These are phyloP conservation scores for Halocynthia aurantium DNA, from an alignment of 23 tunicate genomes.

Conservation along the genomic window DNA sequence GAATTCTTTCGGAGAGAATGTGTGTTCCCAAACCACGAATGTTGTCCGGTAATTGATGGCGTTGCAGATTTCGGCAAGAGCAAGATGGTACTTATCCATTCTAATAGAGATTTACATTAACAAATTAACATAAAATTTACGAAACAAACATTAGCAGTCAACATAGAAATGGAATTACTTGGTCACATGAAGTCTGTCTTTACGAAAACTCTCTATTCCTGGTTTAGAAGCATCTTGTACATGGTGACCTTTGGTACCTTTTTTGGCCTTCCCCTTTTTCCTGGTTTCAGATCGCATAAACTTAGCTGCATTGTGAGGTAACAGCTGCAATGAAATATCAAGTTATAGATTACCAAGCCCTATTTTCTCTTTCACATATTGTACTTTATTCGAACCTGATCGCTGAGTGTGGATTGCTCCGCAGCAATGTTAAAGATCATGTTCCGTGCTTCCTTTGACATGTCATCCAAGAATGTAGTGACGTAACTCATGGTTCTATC, in stretches of 20 bases:
- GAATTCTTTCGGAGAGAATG: constrained; percentile 94
- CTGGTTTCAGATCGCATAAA: constrained; percentile 35
- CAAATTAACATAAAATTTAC: background rate
- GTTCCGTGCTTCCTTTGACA: constrained; percentile 86
- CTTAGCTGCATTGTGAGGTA: constrained; percentile 67
- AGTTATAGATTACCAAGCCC: background rate
- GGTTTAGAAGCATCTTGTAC: constrained; percentile 64
- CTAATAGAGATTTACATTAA: constrained; percentile 8
- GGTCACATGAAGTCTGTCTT: constrained; percentile 74
- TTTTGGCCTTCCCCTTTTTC: constrained; percentile 68
- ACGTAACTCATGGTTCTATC: constrained; percentile 71
- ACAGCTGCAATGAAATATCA: constrained; percentile 39
- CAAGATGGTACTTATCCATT: constrained; percentile 86
- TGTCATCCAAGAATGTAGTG: constrained; percentile 84
- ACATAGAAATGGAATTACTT: constrained; percentile 17
- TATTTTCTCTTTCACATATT: too few species aligned
- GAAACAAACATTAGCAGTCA: background rate
- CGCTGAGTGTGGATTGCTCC: constrained; percentile 64
- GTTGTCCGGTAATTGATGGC: constrained; percentile 83
- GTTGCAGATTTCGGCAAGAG: constrained; percentile 78
- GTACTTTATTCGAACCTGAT: constrained; percentile 11
- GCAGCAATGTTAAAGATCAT: constrained; percentile 64
- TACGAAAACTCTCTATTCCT: constrained; percentile 79
- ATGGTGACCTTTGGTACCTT: constrained; percentile 31
- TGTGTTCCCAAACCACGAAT: constrained; percentile 94